These are phyloP conservation scores for Caenorhabditis briggsae DNA, from an alignment of 1,140 invertebrate genomes.

Conservation along the genomic window DNA sequence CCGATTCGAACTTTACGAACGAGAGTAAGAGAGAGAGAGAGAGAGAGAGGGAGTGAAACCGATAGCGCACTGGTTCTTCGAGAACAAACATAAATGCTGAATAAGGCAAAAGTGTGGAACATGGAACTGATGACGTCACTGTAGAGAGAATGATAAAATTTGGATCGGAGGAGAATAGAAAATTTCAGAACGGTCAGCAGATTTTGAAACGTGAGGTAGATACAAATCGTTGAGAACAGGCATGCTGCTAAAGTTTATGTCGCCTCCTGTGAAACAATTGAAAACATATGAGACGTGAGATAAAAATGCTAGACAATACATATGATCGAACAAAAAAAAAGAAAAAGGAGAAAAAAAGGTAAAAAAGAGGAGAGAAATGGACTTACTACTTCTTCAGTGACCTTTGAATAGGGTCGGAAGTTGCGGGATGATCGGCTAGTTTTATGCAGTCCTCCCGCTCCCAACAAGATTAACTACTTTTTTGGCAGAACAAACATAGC, in stretches of 20 bases:
- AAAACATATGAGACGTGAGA: neutral
- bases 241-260: neutral
- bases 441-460: neutral
- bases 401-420: constrained; percentile 6
- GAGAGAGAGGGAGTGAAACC: no score
- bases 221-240: neutral
- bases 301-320: constrained; percentile 37
- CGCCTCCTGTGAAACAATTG: neutral
- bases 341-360: neutral
- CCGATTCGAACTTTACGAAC: constrained; percentile 50
- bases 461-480: neutral
- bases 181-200: constrained; percentile 33
- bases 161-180: neutral
- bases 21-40: neutral
- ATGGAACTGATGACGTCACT: constrained; percentile 24
- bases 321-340: neutral
- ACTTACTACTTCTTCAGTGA: constrained; percentile 19
- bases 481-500: neutral
- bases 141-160: neutral
- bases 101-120: constrained; percentile 10
- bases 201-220: neutral
- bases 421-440: neutral
- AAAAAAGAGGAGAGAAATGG: neutral
- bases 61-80: constrained; percentile 2
- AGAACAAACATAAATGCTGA: constrained; percentile 51